A percentile compares a stretch with the other conserved stretches of the same genome.
phyloP scores from a whole-genome alignment of 2,797 vertebrate species.

The Lithobates sylvaticus region DNA sequence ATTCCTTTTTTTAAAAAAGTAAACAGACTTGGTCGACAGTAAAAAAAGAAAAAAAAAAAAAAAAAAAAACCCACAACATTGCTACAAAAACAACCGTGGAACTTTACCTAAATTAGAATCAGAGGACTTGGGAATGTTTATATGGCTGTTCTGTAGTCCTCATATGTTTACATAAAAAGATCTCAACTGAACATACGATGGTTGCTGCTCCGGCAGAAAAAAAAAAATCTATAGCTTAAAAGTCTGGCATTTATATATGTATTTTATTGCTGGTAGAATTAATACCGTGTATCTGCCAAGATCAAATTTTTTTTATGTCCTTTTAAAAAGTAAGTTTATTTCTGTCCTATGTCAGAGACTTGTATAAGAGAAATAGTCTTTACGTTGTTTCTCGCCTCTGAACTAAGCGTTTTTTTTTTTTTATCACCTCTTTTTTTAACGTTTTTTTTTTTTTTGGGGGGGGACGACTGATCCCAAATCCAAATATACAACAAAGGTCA shows the following conservation, averaged over 20 bases:
- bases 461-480: too few species aligned
- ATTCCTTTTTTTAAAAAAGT: slow-evolving; percentile 37
- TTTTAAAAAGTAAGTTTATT: not conserved
- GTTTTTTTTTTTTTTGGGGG: too few species aligned
- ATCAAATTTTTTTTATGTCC: not conserved
- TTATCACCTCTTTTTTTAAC: too few species aligned
- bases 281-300: not conserved
- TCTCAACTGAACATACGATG: slow-evolving; percentile 73
- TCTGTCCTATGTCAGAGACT: not conserved
- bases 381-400: too few species aligned
- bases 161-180: slow-evolving; percentile 73
- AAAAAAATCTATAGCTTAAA: slow-evolving; percentile 68
- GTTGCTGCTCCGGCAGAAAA: slow-evolving; percentile 65
- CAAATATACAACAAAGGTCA: too few species aligned
- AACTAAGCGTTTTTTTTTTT: too few species aligned
- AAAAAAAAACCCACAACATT: too few species aligned
- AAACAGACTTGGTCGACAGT: slow-evolving; percentile 41
- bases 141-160: slow-evolving; percentile 72
- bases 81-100: slow-evolving; percentile 68
- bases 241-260: slow-evolving; percentile 69
- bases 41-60: slow-evolving; percentile 44
- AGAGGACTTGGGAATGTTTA: slow-evolving; percentile 73
- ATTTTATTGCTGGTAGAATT: slow-evolving; percentile 67
- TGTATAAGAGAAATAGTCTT: too few species aligned
- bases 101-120: slow-evolving; percentile 73